These are phyloP conservation scores for Macquaria australasica DNA, from an alignment of 2,113 vertebrate genomes.

Conservation along the genomic window DNA sequence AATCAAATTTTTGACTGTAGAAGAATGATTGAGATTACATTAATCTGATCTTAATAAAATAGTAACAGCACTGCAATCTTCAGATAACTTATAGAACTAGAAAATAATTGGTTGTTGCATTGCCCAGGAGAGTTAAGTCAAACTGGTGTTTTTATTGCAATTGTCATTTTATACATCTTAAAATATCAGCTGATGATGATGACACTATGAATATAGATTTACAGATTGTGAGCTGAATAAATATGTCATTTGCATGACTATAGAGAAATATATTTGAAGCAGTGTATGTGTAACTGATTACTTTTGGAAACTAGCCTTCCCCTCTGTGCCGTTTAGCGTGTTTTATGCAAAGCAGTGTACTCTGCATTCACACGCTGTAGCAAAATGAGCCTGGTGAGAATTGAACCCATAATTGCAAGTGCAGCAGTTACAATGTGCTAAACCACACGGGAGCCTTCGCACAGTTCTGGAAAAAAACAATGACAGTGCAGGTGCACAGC, in stretches of 20 bases:
- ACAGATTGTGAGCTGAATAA: constrained; percentile 7
- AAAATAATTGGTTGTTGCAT: constrained; percentile 16
- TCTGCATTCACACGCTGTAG: constrained; percentile 50
- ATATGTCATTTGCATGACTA: constrained; percentile 6
- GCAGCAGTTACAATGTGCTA: constrained; percentile 60
- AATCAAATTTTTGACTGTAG: not conserved
- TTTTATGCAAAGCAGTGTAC: constrained; percentile 60
- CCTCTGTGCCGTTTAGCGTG: constrained; percentile 2
- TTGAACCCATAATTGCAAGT: constrained; percentile 73
- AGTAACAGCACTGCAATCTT: not conserved
- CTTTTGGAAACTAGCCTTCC: constrained; percentile 15
- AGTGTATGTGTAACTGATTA: constrained; percentile 35
- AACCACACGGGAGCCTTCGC: constrained; percentile 59
- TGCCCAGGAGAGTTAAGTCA: not conserved
- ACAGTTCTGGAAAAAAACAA: constrained; percentile 49
- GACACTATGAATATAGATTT: constrained; percentile 8
- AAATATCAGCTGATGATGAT: constrained; percentile 24
- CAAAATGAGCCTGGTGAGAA: constrained; percentile 68
- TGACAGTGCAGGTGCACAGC: constrained; percentile 57
- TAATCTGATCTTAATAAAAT: constrained; percentile 8
- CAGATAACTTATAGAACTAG: not conserved
- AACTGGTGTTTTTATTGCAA: constrained; percentile 19
- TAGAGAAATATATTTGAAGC: constrained; percentile 26
- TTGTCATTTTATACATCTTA: constrained; percentile 26
- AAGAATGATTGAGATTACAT: not conserved